Evolutionary conservation across 2,113 vertebrate genomes (phyloP), one percentile per base, ranked within the genome.

Genomic region (Sylvietta virens): DNA sequence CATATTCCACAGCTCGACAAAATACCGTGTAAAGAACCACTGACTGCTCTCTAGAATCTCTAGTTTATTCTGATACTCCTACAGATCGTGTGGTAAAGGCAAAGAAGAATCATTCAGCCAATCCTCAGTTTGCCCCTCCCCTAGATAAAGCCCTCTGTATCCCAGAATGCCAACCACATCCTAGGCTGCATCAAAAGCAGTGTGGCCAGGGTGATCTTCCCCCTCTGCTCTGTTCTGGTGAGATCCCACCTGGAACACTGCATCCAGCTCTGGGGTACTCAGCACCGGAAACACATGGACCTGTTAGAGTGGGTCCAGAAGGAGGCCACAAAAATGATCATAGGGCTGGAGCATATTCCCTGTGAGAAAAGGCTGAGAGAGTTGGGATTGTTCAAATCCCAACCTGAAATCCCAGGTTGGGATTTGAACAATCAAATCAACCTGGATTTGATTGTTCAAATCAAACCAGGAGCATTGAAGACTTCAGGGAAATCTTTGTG

Each of bases 171-270:
- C 74, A 80, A 0, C 30, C 11, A 22, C 28, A 17, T 54, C 13
- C 7, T 16, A 5, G 13, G 15, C 39, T 54, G 47, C 31, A 39
- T 35, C 10, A 24, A 33, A 78, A 78, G 40, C 3, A 53, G 10
- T 0, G 0, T 45, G 45, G 9, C 21, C 71, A 77, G 39, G 24
- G 10, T 6, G 21, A 33, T 81, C 45, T 11, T 89, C 2, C 19
- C 19, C 11, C 19, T 79, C 16, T 57, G 1, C 45, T 84, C 39
- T 8, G 11, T 40, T 56, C 57, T 80, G 10, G 21, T 35, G 56
- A 81, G 48, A 69, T 50, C 21, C 26, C 31, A 26, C 12, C 31
- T 54, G 53, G 15, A 85, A 11, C 22, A 4, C 28, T 61, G 66
- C 53, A 47, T 54, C 18, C 40, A 61, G 40, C 22, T 81, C 53